Evolutionary conservation across 1,140 invertebrate genomes (phyloP).

Genomic region (Orius laevigatus): DNA sequence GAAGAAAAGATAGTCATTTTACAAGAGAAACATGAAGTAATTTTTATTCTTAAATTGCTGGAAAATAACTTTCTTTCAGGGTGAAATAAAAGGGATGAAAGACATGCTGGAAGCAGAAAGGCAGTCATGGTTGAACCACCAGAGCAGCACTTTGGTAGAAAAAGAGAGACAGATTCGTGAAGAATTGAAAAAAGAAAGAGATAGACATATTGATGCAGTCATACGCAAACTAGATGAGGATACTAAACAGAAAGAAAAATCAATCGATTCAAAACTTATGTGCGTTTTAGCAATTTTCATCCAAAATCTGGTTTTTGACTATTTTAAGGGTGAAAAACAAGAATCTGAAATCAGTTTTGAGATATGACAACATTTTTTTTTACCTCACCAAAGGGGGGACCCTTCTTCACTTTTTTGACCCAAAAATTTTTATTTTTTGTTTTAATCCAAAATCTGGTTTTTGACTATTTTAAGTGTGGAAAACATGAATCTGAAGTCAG

Average conservation of each 20-base stretch:
- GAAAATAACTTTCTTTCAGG: constrained; percentile 22
- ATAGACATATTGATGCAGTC: constrained; percentile 46
- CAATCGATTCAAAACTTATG: constrained; percentile 40
- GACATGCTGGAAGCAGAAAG: constrained; percentile 36
- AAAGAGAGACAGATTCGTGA: constrained; percentile 39
- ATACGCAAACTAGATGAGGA: constrained; percentile 44
- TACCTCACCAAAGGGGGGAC: too few relatives aligned
- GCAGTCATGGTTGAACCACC: constrained; percentile 35
- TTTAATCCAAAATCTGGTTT: too few relatives aligned
- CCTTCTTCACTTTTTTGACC: too few relatives aligned
- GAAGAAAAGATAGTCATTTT: constrained; percentile 9
- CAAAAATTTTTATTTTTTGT: too few relatives aligned
- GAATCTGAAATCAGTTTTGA: too few relatives aligned
- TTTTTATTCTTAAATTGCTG: not conserved
- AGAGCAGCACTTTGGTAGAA: constrained; percentile 33
- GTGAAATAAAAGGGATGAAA: constrained; percentile 35
- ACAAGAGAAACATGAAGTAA: constrained; percentile 17
- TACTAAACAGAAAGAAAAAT: constrained; percentile 34
- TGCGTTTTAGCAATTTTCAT: constrained; percentile 23
- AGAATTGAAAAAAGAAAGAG: constrained; percentile 39
- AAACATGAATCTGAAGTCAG: too few relatives aligned
- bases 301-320: too few relatives aligned
- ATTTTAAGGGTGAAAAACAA: too few relatives aligned
- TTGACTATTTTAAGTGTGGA: too few relatives aligned
- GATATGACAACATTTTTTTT: too few relatives aligned